phyloP scores from a whole-genome alignment of 2,888 invertebrate genomes.

The Eremobia ochroleuca region DNA sequence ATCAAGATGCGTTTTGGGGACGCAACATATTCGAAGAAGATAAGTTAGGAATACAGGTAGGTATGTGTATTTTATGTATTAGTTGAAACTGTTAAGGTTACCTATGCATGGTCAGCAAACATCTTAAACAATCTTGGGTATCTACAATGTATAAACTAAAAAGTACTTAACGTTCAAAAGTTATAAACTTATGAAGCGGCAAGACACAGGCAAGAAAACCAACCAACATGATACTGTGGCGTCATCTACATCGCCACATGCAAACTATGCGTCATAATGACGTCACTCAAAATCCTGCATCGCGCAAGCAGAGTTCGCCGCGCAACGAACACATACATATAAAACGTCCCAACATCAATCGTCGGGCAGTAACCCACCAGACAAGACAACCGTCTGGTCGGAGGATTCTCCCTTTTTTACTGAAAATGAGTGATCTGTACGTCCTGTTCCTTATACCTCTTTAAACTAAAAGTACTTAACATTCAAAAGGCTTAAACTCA shows the following conservation, averaged over 20 bases:
- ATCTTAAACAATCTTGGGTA: background rate
- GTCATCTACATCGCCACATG: background rate
- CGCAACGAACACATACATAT: background rate
- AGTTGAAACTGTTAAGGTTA: background rate
- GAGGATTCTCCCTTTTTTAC: background rate
- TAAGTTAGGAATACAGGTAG: conserved; percentile 1
- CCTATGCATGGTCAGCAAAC: background rate
- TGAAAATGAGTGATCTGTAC: background rate
- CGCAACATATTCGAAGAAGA: background rate
- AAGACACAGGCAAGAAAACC: background rate
- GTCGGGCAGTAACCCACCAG: too few species aligned
- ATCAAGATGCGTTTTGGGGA: conserved; percentile 45
- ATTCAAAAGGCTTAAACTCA: background rate
- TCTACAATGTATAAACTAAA: background rate
- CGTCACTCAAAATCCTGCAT: background rate
- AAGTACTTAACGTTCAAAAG: too few species aligned
- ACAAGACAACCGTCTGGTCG: too few species aligned
- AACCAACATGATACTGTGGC: background rate
- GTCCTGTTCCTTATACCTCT: background rate
- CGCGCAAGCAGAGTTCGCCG: background rate
- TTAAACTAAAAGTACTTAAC: background rate
- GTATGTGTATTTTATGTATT: background rate
- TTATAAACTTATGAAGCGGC: too few species aligned
- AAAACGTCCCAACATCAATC: background rate
- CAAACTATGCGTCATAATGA: background rate